Evolutionary conservation across 2,797 vertebrate genomes (phyloP).

Genomic region (Peromyscus melanophrys): DNA sequence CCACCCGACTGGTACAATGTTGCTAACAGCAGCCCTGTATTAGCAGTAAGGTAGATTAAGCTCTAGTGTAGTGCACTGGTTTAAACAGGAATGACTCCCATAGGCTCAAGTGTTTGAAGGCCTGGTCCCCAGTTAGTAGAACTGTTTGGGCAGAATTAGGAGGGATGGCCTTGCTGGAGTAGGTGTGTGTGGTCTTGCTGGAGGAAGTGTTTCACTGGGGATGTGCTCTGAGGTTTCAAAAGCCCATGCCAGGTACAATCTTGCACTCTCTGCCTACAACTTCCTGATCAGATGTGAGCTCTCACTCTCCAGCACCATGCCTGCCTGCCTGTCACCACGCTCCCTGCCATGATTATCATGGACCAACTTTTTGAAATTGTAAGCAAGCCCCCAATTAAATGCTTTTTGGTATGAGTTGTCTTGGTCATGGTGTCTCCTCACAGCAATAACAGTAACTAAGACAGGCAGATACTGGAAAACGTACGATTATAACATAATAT

Average conservation of each 20-base stretch:
- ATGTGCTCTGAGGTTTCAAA: background rate
- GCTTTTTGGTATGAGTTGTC: background rate
- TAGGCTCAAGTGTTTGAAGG: background rate
- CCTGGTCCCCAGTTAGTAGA: background rate
- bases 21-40: background rate
- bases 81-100: background rate
- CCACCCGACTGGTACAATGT: background rate
- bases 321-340: background rate
- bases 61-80: background rate
- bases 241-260: too few species aligned
- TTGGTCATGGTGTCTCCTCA: background rate
- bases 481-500: background rate
- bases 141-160: background rate
- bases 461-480: background rate
- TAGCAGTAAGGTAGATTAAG: background rate
- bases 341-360: background rate
- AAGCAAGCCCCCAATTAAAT: background rate
- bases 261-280: background rate
- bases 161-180: background rate
- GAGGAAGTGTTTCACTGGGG: background rate
- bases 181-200: background rate
- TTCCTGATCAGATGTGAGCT: background rate
- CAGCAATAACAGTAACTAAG: background rate
- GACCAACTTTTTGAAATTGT: background rate
- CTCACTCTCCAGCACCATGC: background rate